Conservation (phyloP, 2,797 vertebrate genomes). For the Holocentrus rufus region DNA sequence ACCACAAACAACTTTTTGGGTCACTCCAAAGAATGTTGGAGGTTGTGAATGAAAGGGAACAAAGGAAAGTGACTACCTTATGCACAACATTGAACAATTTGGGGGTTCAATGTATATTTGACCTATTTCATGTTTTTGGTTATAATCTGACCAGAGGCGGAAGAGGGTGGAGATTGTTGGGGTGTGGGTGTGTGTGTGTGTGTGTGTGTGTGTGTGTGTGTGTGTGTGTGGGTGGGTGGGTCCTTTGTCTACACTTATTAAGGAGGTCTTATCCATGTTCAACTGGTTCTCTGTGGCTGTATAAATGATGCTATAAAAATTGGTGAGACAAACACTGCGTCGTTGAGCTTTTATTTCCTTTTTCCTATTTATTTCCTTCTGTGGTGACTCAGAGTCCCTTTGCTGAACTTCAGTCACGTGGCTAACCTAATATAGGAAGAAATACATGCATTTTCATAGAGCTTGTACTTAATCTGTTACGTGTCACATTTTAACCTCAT, state of each 20-base stretch:
- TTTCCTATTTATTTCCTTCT: conserved; percentile 16
- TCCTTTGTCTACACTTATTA: conserved; percentile 2
- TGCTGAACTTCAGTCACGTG: conserved; percentile 3
- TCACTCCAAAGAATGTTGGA: conserved; percentile 14
- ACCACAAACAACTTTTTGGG: conserved; percentile 22
- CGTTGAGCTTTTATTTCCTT: too few species aligned
- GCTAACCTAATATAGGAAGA: conserved; percentile 1
- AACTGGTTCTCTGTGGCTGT: neutral
- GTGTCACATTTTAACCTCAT: too few species aligned
- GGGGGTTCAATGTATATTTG: conserved; percentile 19
- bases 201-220: too few species aligned
- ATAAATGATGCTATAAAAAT: conserved; percentile 1
- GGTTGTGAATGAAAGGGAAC: conserved; percentile 18
- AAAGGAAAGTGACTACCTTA: neutral
- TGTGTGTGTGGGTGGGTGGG: too few species aligned
- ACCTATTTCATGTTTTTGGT: conserved; percentile 14
- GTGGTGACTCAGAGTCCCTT: neutral
- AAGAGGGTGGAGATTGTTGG: neutral
- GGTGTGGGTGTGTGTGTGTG: too few species aligned
- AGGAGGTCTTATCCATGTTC: neutral
- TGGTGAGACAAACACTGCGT: conserved; percentile 5
- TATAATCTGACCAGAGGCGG: neutral
- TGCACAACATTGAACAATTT: conserved; percentile 22
- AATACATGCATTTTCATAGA: neutral
- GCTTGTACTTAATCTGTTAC: neutral